phyloP scores from a whole-genome alignment of 2,888 invertebrate genomes.

The Xylocampa areola region DNA sequence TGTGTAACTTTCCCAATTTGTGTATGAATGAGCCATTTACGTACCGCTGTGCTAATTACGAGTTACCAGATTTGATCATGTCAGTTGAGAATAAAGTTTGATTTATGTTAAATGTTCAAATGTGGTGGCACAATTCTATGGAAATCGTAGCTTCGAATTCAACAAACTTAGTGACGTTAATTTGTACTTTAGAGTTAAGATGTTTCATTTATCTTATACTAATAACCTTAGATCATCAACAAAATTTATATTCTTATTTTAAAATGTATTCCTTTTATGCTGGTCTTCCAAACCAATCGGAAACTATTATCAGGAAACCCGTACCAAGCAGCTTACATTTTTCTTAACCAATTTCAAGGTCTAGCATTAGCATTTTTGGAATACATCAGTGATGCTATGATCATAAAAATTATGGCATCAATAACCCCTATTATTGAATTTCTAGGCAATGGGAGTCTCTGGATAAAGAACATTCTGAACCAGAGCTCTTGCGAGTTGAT shows the following conservation, averaged over 20 bases:
- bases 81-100: constrained; percentile 6
- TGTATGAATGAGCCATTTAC: constrained; percentile 6
- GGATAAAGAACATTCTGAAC: constrained; percentile 76
- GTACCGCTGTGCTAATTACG: constrained; percentile 10
- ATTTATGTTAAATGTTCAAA: not conserved
- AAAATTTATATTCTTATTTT: too few relatives aligned
- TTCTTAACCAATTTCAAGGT: too few relatives aligned
- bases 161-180: not conserved
- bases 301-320: too few relatives aligned
- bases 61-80: constrained; percentile 12
- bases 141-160: not conserved
- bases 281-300: too few relatives aligned
- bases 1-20: constrained; percentile 10
- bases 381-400: too few relatives aligned
- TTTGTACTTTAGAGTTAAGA: not conserved
- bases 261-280: too few relatives aligned
- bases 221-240: too few relatives aligned
- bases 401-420: too few relatives aligned
- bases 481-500: constrained; percentile 69
- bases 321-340: too few relatives aligned
- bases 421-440: not conserved
- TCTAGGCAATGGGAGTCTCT: constrained; percentile 67
- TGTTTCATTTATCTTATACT: too few relatives aligned
- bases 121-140: not conserved
- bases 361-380: too few relatives aligned